Conservation (phyloP, 2,888 invertebrate species). For the Platycnemis pennipes region DNA sequence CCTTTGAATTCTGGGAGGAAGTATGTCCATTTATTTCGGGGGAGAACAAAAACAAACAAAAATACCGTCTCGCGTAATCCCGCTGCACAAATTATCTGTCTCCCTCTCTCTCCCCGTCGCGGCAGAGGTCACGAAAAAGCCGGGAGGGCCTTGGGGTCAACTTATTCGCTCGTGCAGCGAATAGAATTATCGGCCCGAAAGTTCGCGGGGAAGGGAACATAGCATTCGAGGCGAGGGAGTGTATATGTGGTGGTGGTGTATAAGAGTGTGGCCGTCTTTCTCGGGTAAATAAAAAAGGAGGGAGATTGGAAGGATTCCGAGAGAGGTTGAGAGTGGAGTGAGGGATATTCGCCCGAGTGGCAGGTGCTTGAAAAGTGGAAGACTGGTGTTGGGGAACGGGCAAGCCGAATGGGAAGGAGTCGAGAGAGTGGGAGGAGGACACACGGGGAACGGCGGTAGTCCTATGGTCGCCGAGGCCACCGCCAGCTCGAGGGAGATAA, state of each 20-base stretch:
- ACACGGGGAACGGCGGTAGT: background rate
- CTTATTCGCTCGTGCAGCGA: constrained; percentile 27
- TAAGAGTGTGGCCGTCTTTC: background rate
- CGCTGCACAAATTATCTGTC: constrained; percentile 27
- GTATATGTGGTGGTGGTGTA: background rate
- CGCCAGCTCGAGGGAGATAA: constrained; percentile 35
- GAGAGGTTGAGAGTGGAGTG: constrained; percentile 33
- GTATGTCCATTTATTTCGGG: constrained; percentile 30
- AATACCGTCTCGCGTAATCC: constrained; percentile 16
- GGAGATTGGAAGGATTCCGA: constrained; percentile 40
- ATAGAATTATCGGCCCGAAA: constrained; percentile 22
- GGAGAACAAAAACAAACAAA: background rate
- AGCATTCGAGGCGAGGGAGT: constrained; percentile 5
- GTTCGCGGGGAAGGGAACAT: background rate
- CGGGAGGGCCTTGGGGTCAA: constrained; percentile 13
- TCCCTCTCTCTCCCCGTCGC: background rate
- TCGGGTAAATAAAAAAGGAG: background rate
- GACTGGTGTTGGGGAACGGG: constrained; percentile 4
- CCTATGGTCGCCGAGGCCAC: background rate
- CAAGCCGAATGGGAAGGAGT: background rate
- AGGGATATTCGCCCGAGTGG: constrained; percentile 52
- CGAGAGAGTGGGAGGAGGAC: background rate
- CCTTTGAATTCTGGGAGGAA: background rate
- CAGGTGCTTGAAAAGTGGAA: constrained; percentile 47
- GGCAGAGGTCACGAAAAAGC: constrained; percentile 26